Base-by-base conservation (phyloP, 2,113 vertebrate species). In the Bubo bubo region DNA sequence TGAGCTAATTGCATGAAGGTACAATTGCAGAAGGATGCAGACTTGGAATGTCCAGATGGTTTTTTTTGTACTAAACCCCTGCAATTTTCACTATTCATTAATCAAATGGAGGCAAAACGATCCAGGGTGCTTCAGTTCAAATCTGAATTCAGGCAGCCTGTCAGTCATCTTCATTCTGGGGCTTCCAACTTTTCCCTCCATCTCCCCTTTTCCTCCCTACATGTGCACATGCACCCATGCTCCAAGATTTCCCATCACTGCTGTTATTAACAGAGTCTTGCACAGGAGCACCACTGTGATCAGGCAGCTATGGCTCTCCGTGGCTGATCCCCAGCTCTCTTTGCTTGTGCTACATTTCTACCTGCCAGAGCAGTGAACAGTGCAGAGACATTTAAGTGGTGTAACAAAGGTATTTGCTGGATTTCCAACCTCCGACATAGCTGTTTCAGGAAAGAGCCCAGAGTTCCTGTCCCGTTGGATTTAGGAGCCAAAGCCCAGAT, bases 31-130 rank as follows among this genome's bases (percentile, higher is more conserved):
- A 72, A 23, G 17, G 18, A 47, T 4, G 6, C 56, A 34, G 85
- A 8, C 4, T 37, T 66, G 53, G 62, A 41, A 43, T 47, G 24
- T 28, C 45, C 62, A 64, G 53, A 16, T 45, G 26, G 55, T 41
- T 82, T 50, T 81, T 74, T 24, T 12, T 41, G 13, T 21, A 3
- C 20, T 58, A 53, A 93, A 91, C 41, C 0, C 10, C 28, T 35
- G 28, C 22, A 14, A 37, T 70, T 12, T 66, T 58, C 0, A 0
- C 7, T 76, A 6, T 68, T 56, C 35, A 60, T 39, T 35, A n/a
- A 64, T 23, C 55, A 71, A 77, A 64, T 0, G 0, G 34, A 68
- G 49, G 16, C 13, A 27, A 6, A 9, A 9, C 0, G 0, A 15
- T 32, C 17, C 34, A 26, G 60, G 24, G 28, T 62, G 32, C 37